Base-by-base conservation (phyloP, 2,113 vertebrate species). In the Rhinolophus ferrumequinum region DNA sequence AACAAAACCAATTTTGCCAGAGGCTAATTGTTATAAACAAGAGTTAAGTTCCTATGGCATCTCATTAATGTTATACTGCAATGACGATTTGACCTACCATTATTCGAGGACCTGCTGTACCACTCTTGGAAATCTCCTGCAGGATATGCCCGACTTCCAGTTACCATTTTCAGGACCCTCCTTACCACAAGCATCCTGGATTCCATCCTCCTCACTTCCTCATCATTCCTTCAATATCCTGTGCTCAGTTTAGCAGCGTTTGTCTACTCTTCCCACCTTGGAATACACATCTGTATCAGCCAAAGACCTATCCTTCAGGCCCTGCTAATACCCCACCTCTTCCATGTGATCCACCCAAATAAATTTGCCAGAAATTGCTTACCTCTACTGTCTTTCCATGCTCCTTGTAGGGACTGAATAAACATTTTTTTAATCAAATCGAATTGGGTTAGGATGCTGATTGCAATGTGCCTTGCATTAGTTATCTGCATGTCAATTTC, bases 401-500 rank as follows among this genome's bases (percentile, higher is more conserved):
- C 24, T 94, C 66, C 30, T 81, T 67, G 10, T 58, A 79, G 26
- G 21, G 60, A 82, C 16, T 12, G 35, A 80, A 60, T 38, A 95
- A 90, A 90, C 86, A 64, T 81, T 72, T 93, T 15, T 67, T 76
- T 33, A 75, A 77, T 58, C 10, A 81, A 72, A 80, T 10, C 38
- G 30, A 79, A 35, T 38, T 93, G 26, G n/a, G 52, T 72, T 84
- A 56, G 15, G 28, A 44, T 75, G 38, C 16, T n/a, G 11, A 70
- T 50, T 9, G 0, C 18, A 50, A n/a, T 86, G n/a, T 33, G 19
- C 18, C 24, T 66, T 75, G 30, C 4, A 73, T 76, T 52, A 60
- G 18, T 70, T 62, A 66, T 41, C 89, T 69, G 14, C 22, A 16
- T 69, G 19, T 73, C 52, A 56, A 33, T 21, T 52, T 77, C 60